phyloP scores from a whole-genome alignment of 2,888 invertebrate genomes.

The Drosophila nr. medialis region DNA sequence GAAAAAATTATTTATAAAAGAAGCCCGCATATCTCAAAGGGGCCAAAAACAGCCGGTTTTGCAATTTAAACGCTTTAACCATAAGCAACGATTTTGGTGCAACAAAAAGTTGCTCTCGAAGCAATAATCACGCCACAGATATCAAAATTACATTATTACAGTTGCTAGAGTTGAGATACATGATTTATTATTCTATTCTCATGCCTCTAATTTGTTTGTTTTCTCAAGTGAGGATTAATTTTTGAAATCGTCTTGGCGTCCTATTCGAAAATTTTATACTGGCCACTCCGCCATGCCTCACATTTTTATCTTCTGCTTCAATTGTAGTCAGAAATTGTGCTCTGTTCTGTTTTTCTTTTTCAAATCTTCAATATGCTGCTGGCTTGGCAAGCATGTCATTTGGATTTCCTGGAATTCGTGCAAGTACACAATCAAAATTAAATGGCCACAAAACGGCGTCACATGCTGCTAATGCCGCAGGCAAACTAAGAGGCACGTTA shows the following conservation, averaged over 20 bases:
- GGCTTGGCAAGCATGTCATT: slow-evolving; percentile 1
- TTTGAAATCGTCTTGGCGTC: not conserved
- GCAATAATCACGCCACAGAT: not conserved
- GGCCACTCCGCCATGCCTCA: not conserved
- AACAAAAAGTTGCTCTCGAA: slow-evolving; percentile 15
- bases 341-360: not conserved
- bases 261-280: not conserved
- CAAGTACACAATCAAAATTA: slow-evolving; percentile 35
- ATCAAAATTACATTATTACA: not conserved
- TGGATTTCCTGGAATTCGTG: slow-evolving; percentile 15
- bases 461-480: slow-evolving; percentile 53
- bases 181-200: not conserved
- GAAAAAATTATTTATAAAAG: slow-evolving; percentile 5
- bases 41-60: slow-evolving; percentile 57
- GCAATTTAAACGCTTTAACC: slow-evolving; percentile 66
- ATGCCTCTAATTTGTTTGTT: not conserved
- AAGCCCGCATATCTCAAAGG: slow-evolving; percentile 53
- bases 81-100: slow-evolving; percentile 14
- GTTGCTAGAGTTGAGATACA: not conserved
- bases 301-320: not conserved
- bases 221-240: not conserved
- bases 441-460: slow-evolving; percentile 53
- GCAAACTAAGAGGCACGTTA: slow-evolving; percentile 36
- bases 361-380: slow-evolving; percentile 13
- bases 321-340: not conserved